Evolutionary conservation across 2,113 vertebrate genomes (phyloP).

Genomic region (Ondatra zibethicus): DNA sequence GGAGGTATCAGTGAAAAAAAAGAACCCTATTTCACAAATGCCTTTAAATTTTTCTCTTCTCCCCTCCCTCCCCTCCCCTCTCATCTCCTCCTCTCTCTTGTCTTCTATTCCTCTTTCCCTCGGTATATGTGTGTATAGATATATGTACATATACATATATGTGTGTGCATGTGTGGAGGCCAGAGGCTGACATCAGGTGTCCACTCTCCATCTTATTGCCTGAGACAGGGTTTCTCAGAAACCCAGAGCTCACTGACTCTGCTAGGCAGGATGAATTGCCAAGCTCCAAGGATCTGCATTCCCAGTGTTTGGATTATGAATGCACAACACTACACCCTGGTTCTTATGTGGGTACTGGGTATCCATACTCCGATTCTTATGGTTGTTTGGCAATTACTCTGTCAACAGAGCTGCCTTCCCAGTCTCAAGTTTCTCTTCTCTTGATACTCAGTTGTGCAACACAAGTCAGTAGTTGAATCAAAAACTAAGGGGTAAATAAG

Average conservation of each 20-base stretch:
- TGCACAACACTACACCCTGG: neutral
- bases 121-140: no score
- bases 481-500: constrained; percentile 14
- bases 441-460: neutral
- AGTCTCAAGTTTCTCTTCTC: neutral
- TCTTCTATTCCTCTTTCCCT: neutral
- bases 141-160: no score
- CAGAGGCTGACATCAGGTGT: neutral
- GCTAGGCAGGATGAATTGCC: neutral
- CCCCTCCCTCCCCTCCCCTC: neutral
- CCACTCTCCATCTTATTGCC: neutral
- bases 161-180: neutral
- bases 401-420: neutral
- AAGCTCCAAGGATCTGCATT: neutral
- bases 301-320: neutral
- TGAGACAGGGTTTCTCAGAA: neutral
- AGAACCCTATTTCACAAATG: neutral
- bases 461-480: neutral
- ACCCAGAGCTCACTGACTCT: neutral
- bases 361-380: neutral
- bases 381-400: neutral
- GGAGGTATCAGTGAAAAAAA: neutral
- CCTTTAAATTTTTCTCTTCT: neutral
- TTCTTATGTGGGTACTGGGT: neutral
- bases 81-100: neutral